phyloP scores from a whole-genome alignment of 2,797 vertebrate species.

The Cirrhinus molitorella region DNA sequence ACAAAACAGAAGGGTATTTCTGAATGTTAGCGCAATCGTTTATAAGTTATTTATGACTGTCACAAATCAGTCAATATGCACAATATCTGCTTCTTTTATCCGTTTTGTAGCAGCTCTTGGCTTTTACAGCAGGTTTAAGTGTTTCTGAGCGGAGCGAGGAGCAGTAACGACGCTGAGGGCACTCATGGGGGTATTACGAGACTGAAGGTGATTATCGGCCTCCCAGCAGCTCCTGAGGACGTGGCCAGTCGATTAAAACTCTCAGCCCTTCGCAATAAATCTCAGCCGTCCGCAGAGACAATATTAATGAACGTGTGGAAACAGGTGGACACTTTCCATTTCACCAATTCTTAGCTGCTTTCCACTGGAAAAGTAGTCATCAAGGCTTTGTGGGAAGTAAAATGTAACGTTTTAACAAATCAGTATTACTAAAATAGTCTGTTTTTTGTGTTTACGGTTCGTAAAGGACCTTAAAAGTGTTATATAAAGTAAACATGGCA shows the following conservation, averaged over 20 bases:
- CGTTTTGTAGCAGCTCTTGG: constrained; percentile 14
- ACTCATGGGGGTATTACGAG: constrained; percentile 49
- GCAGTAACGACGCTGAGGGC: constrained; percentile 26
- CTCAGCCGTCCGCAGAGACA: constrained; percentile 44
- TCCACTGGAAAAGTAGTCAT: not conserved
- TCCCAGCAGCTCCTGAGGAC: constrained; percentile 48
- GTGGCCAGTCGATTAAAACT: constrained; percentile 60
- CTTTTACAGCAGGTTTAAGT: constrained; percentile 18
- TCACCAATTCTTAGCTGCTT: constrained; percentile 33
- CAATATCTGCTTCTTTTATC: not conserved
- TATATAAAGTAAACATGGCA: too few species aligned
- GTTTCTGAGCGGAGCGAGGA: constrained; percentile 21
- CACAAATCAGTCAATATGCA: not conserved
- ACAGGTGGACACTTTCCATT: constrained; percentile 45
- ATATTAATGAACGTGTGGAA: constrained; percentile 59
- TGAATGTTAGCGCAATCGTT: not conserved
- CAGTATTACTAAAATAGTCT: not conserved
- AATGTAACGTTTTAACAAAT: not conserved
- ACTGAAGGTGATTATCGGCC: constrained; percentile 61
- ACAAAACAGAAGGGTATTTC: not conserved
- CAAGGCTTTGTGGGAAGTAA: not conserved
- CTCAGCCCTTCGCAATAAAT: constrained; percentile 53
- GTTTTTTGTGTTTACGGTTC: not conserved
- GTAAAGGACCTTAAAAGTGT: too few species aligned
- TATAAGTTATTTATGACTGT: not conserved